Base-by-base conservation (phyloP, 2,797 vertebrate species). In the Tadarida brasiliensis region DNA sequence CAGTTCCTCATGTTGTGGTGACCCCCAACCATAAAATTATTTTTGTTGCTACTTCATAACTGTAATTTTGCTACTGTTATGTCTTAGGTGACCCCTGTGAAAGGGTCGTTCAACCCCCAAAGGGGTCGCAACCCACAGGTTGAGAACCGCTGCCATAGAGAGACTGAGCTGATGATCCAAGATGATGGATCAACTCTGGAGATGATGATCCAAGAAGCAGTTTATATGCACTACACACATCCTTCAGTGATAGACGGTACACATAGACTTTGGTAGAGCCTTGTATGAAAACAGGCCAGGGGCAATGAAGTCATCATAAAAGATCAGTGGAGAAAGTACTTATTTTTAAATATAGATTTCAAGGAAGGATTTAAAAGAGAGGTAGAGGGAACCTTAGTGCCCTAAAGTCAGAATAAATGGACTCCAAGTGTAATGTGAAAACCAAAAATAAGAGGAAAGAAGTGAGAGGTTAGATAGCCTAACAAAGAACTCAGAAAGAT, bases 341-440 rank as follows among this genome's bases (percentile, higher is more conserved):
- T 78, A 77, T 87, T 93, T 96, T 76, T 74, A 92, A 82, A 85
- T 87, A 59, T 35, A 59, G 11, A 11, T 94, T 39, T 90, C n/a
- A 80, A 92, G 82, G 8, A 93, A 68, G 14, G 51, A 83, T 95
- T 92, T 90, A 22, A 95, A 89, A 92, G 56, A 85, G 4, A 9
- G 9, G n/a, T 57, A 78, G 54, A 83, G 39, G 49, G 49, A 95
- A 33, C 11, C 8, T 77, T 92, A 92, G 14, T 57, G 22, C 14
- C 28, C n/a, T 86, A 44, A 87, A 87, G 22, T 77, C 77, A 95
- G 20, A 51, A 86, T 51, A 80, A 28, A 71, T n/a, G 91, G 44
- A 83, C 51, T 77, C 87, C 3, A 59, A 73, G 39, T 39, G 11
- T 33, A 71, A 76, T 44, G 6, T 92, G 54, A 67, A 94, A 86